Conservation (phyloP, 2,888 invertebrate species). For the Oscheius onirici region DNA sequence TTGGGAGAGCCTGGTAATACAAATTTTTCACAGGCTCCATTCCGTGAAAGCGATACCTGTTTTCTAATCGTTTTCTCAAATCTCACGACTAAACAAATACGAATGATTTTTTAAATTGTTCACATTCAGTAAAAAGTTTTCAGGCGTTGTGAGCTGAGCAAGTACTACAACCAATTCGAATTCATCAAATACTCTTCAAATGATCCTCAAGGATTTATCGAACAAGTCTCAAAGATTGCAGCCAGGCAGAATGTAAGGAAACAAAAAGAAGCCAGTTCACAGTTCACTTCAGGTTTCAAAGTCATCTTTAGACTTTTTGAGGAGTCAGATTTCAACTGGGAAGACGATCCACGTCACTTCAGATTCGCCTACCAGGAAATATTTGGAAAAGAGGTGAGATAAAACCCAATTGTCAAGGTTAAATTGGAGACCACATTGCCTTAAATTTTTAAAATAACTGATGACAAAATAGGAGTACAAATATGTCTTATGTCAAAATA, state of each 20-base stretch:
- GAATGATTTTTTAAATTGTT: background rate
- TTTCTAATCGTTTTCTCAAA: too few relatives aligned
- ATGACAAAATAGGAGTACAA: too few relatives aligned
- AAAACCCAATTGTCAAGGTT: too few relatives aligned
- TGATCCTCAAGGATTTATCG: slow-evolving; percentile 43
- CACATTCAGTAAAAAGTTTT: slow-evolving; percentile 23
- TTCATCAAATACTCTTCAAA: slow-evolving; percentile 54
- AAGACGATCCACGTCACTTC: slow-evolving; percentile 61
- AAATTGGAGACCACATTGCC: background rate
- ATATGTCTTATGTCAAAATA: too few relatives aligned
- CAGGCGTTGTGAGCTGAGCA: slow-evolving; percentile 62
- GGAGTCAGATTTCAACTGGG: slow-evolving; percentile 44
- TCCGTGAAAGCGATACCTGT: too few relatives aligned
- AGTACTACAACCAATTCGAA: slow-evolving; percentile 42
- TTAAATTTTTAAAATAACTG: too few relatives aligned
- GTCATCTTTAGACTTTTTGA: slow-evolving; percentile 48
- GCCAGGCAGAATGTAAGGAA: slow-evolving; percentile 44
- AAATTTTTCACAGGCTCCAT: too few relatives aligned
- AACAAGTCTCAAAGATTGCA: slow-evolving; percentile 43
- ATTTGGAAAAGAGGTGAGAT: slow-evolving; percentile 46
- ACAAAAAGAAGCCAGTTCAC: background rate
- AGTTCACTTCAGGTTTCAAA: slow-evolving; percentile 48
- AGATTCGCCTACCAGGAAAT: slow-evolving; percentile 52
- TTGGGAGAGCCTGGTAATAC: too few relatives aligned
- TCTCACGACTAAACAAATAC: too few relatives aligned